phyloP scores from a whole-genome alignment of 2,888 invertebrate species.

The Agrochola lychnidis region DNA sequence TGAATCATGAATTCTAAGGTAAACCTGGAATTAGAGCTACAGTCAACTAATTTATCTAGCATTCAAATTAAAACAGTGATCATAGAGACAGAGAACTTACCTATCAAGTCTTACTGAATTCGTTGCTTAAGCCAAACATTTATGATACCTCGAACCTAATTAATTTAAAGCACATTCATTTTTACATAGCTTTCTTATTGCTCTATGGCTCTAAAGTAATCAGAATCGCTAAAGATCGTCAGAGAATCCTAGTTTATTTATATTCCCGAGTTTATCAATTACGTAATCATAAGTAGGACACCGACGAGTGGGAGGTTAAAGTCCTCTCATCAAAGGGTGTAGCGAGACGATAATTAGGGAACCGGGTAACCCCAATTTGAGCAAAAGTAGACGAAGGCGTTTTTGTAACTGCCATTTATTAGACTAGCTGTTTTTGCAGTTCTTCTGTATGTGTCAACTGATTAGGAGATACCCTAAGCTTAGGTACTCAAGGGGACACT shows the following conservation, averaged over 20 bases:
- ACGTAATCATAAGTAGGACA: constrained; percentile 11
- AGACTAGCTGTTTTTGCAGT: not conserved
- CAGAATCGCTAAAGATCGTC: not conserved
- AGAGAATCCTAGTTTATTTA: not conserved
- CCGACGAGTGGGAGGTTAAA: not conserved
- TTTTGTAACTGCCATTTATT: not conserved
- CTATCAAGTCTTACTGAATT: not conserved
- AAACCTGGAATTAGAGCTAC: not conserved
- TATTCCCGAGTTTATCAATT: constrained; percentile 3
- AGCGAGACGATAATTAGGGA: constrained; percentile 37
- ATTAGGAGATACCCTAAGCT: not conserved
- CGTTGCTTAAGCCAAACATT: not conserved
- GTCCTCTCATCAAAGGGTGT: constrained; percentile 11
- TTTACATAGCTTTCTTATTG: not conserved
- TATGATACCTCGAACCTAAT: not conserved
- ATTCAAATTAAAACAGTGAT: not conserved
- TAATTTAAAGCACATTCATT: not conserved
- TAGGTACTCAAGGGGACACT: too few species aligned
- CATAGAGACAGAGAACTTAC: not conserved
- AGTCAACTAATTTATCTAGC: not conserved
- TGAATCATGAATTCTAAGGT: not conserved
- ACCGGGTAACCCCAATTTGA: constrained; percentile 50
- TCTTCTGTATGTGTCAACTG: too few species aligned
- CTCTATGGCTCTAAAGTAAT: not conserved
- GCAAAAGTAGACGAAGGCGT: not conserved